Evolutionary conservation across 2,113 vertebrate genomes (phyloP).

Genomic region (Semicossyphus pulcher): DNA sequence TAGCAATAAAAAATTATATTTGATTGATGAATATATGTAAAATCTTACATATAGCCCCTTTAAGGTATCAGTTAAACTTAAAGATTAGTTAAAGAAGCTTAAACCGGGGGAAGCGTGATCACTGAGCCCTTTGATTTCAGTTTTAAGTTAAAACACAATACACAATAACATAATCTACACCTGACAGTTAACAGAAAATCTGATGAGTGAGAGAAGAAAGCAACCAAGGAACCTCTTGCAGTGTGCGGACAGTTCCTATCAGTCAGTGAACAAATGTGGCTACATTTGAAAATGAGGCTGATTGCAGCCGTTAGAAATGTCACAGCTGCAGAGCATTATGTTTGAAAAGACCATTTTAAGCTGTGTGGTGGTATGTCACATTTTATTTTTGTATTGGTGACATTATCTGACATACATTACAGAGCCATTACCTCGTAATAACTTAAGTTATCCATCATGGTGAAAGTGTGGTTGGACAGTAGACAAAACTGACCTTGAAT

Average conservation of each 20-base stretch:
- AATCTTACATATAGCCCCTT: too few species aligned
- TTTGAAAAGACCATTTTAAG: neutral
- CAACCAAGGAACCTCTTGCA: neutral
- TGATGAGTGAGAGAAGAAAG: neutral
- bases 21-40: too few species aligned
- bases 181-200: too few species aligned
- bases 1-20: too few species aligned
- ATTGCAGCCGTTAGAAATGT: neutral
- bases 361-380: neutral
- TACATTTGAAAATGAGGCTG: neutral
- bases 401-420: neutral
- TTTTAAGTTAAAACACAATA: too few species aligned
- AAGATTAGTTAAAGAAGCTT: too few species aligned
- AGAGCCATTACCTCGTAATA: neutral
- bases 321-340: neutral
- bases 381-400: neutral
- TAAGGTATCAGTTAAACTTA: too few species aligned
- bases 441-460: neutral
- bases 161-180: too few species aligned
- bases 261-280: neutral
- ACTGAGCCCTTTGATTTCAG: too few species aligned
- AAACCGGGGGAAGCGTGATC: too few species aligned
- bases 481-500: conserved; percentile 67
- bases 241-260: neutral
- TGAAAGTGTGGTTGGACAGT: neutral